Conservation (phyloP, 1,140 invertebrate genomes). For the Idris sp. region DNA sequence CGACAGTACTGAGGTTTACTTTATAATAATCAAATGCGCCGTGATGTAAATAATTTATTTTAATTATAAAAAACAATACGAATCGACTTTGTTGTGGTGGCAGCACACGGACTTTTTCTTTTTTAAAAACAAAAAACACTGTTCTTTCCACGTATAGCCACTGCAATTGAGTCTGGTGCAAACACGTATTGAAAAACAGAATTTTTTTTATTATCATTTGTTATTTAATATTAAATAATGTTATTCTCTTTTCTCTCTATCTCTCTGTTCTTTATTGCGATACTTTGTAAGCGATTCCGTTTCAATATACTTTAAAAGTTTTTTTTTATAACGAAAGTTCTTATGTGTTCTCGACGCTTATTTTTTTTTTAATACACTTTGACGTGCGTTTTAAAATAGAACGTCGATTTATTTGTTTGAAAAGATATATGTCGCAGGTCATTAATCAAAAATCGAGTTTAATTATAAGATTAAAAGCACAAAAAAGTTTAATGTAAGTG, state of each 20-base stretch:
- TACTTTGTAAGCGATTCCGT: constrained; percentile 75
- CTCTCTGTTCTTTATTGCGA: no score
- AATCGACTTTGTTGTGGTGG: no score
- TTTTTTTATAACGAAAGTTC: no score
- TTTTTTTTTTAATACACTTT: no score
- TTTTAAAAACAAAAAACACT: no score
- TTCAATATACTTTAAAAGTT: constrained; percentile 76
- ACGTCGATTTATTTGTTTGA: no score
- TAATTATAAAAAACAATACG: constrained; percentile 64
- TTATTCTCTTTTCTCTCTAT: constrained; percentile 69
- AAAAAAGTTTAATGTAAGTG: constrained; percentile 32
- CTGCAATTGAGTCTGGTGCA: constrained; percentile 45
- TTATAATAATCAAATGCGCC: constrained; percentile 66
- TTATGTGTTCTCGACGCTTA: constrained; percentile 21
- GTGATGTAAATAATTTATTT: constrained; percentile 75
- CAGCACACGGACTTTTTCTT: no score
- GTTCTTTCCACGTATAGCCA: no score
- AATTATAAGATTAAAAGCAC: no score
- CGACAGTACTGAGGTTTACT: constrained; percentile 69
- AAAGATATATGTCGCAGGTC: no score
- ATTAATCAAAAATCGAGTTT: no score
- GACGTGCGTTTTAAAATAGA: no score
- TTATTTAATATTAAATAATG: constrained; percentile 78
- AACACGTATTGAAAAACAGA: constrained; percentile 37
- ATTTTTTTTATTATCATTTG: constrained; percentile 78